A percentile compares a stretch with the other conserved stretches of the same genome.
These are phyloP conservation scores for Torymus texanus DNA, from an alignment of 2,888 invertebrate species.

Conservation along the genomic window DNA sequence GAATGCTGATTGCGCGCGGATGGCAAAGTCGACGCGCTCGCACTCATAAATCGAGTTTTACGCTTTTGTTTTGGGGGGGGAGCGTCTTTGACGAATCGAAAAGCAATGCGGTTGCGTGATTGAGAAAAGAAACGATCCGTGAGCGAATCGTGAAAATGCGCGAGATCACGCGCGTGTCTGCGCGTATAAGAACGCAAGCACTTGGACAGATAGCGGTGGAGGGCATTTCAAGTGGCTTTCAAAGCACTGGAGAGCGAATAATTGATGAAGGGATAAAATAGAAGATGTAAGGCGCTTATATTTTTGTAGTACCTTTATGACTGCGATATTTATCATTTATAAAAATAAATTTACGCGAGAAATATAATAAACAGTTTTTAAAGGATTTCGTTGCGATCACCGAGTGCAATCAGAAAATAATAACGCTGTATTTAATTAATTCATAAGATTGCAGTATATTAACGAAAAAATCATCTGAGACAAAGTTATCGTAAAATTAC, in stretches of 20 bases:
- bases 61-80: not conserved
- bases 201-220: too few relatives aligned
- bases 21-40: conserved; percentile 8
- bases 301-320: not conserved
- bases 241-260: not conserved
- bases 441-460: too few relatives aligned
- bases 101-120: not conserved
- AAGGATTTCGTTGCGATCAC: too few relatives aligned
- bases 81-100: not conserved
- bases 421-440: too few relatives aligned
- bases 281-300: too few relatives aligned
- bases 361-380: too few relatives aligned
- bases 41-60: not conserved
- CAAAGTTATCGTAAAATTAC: too few relatives aligned
- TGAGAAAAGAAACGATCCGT: conserved; percentile 1
- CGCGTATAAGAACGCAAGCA: not conserved
- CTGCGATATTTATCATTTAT: not conserved
- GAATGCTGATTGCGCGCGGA: conserved; percentile 17
- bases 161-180: not conserved
- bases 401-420: too few relatives aligned
- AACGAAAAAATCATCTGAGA: too few relatives aligned
- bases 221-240: conserved; percentile 23
- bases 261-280: conserved; percentile 27
- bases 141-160: not conserved
- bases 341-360: too few relatives aligned